phyloP scores from a whole-genome alignment of 1,140 invertebrate genomes.

The Ruditapes philippinarum region DNA sequence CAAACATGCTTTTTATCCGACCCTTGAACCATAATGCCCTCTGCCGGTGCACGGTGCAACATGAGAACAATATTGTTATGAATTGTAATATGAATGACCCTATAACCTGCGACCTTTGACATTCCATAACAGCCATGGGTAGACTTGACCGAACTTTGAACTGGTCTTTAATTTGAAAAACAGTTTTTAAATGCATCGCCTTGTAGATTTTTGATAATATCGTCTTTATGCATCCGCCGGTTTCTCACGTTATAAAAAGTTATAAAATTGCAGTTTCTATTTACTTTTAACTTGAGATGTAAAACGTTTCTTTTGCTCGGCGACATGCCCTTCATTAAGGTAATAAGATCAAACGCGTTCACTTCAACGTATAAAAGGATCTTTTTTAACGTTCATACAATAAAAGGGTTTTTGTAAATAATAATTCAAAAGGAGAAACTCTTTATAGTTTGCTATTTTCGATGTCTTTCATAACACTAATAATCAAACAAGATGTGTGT shows the following conservation, averaged over 20 bases:
- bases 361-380: not conserved
- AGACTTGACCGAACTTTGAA: conserved; percentile 64
- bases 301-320: conserved; percentile 1
- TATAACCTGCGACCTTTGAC: conserved; percentile 61
- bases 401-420: too few relatives aligned
- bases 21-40: conserved; percentile 47
- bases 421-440: too few relatives aligned
- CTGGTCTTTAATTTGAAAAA: conserved; percentile 31
- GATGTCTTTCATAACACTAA: too few relatives aligned
- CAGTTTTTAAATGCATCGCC: conserved; percentile 54
- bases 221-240: conserved; percentile 35
- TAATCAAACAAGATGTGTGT: too few relatives aligned
- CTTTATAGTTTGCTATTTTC: too few relatives aligned
- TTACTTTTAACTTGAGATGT: conserved; percentile 18
- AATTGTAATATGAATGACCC: conserved; percentile 68
- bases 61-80: conserved; percentile 67
- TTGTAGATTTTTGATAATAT: conserved; percentile 56
- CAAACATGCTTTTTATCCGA: conserved; percentile 10
- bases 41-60: conserved; percentile 59
- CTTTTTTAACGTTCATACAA: too few relatives aligned
- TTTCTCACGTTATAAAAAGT: conserved; percentile 64
- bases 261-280: conserved; percentile 33
- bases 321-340: not conserved
- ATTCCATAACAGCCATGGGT: conserved; percentile 51
- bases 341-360: not conserved